phyloP scores from a whole-genome alignment of 2,888 invertebrate species.

The Corbicula japonica region DNA sequence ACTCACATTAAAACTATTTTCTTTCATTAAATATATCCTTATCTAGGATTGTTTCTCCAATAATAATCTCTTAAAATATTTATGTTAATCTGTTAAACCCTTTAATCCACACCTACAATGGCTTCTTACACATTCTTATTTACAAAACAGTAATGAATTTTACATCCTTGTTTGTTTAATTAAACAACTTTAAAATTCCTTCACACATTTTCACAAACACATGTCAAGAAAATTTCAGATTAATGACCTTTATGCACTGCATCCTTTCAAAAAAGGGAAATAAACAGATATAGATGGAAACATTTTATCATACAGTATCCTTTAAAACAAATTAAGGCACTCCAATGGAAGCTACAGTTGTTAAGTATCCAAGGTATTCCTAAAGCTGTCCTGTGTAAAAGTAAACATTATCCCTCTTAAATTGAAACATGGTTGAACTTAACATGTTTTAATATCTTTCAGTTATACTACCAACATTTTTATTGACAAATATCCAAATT shows the following conservation, averaged over 20 bases:
- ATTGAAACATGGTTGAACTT: too few relatives aligned
- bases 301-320: neutral
- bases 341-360: conserved; percentile 32
- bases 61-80: too few relatives aligned
- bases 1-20: too few relatives aligned
- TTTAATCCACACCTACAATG: too few relatives aligned
- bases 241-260: conserved; percentile 7
- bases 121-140: too few relatives aligned
- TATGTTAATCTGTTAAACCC: too few relatives aligned
- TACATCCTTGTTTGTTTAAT: conserved; percentile 16
- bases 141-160: too few relatives aligned
- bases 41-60: too few relatives aligned
- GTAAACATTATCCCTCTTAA: conserved; percentile 16
- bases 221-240: conserved; percentile 1
- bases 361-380: conserved; percentile 42
- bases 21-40: too few relatives aligned
- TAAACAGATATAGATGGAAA: neutral
- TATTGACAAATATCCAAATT: conserved; percentile 4
- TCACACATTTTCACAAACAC: conserved; percentile 9
- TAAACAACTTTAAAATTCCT: conserved; percentile 8
- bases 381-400: conserved; percentile 13
- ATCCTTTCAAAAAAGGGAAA: too few relatives aligned
- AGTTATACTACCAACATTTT: too few relatives aligned
- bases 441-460: too few relatives aligned
- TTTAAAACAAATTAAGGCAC: conserved; percentile 9